phyloP scores from a whole-genome alignment of 2,888 invertebrate species.

The Ochlodes sylvanus region DNA sequence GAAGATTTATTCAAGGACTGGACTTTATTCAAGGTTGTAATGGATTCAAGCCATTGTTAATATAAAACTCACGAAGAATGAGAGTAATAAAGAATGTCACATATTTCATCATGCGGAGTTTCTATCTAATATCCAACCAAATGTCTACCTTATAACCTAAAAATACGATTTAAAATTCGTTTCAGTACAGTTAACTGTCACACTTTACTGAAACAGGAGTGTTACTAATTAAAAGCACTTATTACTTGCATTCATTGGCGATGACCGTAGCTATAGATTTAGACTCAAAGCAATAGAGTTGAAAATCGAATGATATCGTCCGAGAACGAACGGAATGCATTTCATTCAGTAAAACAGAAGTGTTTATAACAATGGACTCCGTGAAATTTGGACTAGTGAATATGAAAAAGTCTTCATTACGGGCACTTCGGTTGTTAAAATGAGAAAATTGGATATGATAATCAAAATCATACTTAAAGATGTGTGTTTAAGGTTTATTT shows the following conservation, averaged over 20 bases:
- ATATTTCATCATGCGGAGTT: slow-evolving; percentile 32
- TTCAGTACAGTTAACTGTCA: slow-evolving; percentile 22
- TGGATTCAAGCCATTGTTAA: too few species aligned
- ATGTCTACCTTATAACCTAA: slow-evolving; percentile 41
- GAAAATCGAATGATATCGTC: not conserved
- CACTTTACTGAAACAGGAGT: slow-evolving; percentile 44
- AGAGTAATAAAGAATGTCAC: slow-evolving; percentile 45
- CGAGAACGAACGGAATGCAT: slow-evolving; percentile 40
- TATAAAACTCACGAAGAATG: slow-evolving; percentile 38
- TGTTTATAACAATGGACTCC: slow-evolving; percentile 61
- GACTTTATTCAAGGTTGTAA: too few species aligned
- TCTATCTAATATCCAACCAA: slow-evolving; percentile 19
- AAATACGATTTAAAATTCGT: slow-evolving; percentile 45
- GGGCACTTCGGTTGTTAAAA: slow-evolving; percentile 44
- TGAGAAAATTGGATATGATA: slow-evolving; percentile 9
- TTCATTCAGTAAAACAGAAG: slow-evolving; percentile 66
- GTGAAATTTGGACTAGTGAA: slow-evolving; percentile 68
- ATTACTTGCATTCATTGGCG: slow-evolving; percentile 42
- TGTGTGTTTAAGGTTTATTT: slow-evolving; percentile 32
- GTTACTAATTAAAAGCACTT: slow-evolving; percentile 44
- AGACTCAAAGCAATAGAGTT: not conserved
- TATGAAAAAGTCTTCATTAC: slow-evolving; percentile 68
- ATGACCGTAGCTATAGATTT: slow-evolving; percentile 16
- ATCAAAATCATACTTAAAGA: slow-evolving; percentile 20
- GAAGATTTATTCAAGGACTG: too few species aligned